A percentile compares a stretch with the other conserved stretches of the same genome.
Evolutionary conservation across 2,113 vertebrate species (phyloP).

Genomic region (Labeo rohita): DNA sequence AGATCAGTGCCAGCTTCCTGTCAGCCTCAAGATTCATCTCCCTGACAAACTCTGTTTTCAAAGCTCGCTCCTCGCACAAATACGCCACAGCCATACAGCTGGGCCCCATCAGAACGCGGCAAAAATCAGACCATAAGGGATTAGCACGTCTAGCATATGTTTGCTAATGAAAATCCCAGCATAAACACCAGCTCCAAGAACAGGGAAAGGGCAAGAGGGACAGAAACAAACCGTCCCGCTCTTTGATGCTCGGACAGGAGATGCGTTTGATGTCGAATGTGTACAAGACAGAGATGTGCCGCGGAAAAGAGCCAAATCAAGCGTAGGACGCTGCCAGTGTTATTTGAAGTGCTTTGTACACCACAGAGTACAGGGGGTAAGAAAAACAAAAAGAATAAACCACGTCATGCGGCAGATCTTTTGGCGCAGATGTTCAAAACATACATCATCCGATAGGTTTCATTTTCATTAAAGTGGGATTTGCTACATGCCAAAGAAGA

Average conservation of each 20-base stretch:
- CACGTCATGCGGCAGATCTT: conserved; percentile 63
- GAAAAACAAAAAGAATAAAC: conserved; percentile 61
- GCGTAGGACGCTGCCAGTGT: conserved; percentile 61
- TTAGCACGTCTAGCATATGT: conserved; percentile 73
- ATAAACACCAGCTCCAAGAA: conserved; percentile 70
- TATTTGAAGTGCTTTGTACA: conserved; percentile 69
- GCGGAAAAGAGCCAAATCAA: conserved; percentile 46
- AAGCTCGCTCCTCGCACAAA: conserved; percentile 74
- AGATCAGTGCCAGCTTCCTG: conserved; percentile 69
- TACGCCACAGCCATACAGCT: conserved; percentile 69
- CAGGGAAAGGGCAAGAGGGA: conserved; percentile 67
- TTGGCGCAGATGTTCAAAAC: conserved; percentile 50
- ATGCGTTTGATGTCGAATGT: conserved; percentile 68
- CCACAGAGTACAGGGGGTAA: conserved; percentile 54
- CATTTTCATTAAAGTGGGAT: conserved; percentile 74
- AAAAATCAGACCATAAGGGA: conserved; percentile 71
- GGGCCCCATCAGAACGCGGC: conserved; percentile 71
- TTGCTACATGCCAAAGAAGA: conserved; percentile 64
- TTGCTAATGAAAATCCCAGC: conserved; percentile 74
- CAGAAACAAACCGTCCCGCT: conserved; percentile 68
- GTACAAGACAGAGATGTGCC: conserved; percentile 31
- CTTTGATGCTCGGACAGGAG: conserved; percentile 66
- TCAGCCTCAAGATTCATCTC: conserved; percentile 71
- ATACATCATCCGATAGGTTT: conserved; percentile 68
- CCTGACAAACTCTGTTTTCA: conserved; percentile 75